Percentiles rank a stretch among this genome's conserved stretches.
Conservation (phyloP, 30 jellyfish, hydroid and myxozoan species). For the Calvadosia cruxmelitensis region DNA sequence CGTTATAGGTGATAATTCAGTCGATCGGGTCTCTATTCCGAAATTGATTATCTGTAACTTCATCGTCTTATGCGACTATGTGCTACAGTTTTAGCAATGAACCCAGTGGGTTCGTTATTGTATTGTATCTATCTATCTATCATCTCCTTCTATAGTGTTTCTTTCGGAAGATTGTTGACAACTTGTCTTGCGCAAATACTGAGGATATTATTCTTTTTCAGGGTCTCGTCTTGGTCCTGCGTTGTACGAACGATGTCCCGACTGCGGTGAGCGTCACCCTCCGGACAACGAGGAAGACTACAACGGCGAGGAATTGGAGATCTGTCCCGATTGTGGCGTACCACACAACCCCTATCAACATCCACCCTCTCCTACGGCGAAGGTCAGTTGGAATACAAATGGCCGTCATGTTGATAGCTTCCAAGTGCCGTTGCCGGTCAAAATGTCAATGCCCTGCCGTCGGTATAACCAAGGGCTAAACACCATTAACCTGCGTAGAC, state of each 20-base stretch:
- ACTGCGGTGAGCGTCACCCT: constrained; percentile 90
- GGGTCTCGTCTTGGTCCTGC: neutral
- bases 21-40: neutral
- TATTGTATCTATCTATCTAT: too few relatives aligned
- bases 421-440: too few relatives aligned
- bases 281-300: constrained; percentile 59
- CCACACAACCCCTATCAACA: constrained; percentile 89
- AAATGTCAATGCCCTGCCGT: too few relatives aligned
- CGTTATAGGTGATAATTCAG: neutral
- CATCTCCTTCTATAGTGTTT: too few relatives aligned
- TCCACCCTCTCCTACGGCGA: constrained; percentile 40
- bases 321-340: constrained; percentile 98
- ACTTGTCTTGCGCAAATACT: neutral
- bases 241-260: constrained; percentile 55
- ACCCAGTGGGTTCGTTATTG: too few relatives aligned
- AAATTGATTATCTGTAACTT: neutral
- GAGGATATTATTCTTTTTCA: neutral
- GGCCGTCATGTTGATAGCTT: too few relatives aligned
- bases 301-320: constrained; percentile 41
- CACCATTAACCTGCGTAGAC: too few relatives aligned
- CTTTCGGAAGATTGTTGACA: too few relatives aligned
- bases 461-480: too few relatives aligned
- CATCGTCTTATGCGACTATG: neutral
- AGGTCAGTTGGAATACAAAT: too few relatives aligned
- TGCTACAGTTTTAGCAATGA: too few relatives aligned